phyloP scores from a whole-genome alignment of 2,797 vertebrate genomes.

The Emys orbicularis region DNA sequence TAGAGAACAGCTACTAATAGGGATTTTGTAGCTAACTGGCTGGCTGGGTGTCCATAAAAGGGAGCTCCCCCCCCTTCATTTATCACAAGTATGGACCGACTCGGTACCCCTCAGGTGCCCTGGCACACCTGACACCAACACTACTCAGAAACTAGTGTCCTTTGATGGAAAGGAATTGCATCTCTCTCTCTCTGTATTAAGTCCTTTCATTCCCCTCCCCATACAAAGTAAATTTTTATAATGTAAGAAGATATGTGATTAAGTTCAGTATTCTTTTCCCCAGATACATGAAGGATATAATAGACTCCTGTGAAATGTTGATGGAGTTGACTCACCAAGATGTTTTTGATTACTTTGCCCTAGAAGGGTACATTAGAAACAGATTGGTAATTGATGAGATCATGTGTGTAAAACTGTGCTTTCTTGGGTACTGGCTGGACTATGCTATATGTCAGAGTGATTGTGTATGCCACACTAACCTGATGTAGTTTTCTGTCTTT shows the following conservation, averaged over 20 bases:
- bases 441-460: constrained; percentile 42
- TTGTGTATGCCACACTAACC: neutral
- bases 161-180: neutral
- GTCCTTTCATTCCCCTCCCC: no score
- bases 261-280: neutral
- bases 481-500: neutral
- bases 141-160: neutral
- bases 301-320: neutral
- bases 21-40: no score
- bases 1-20: no score
- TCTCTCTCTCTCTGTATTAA: neutral
- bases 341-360: constrained; percentile 7
- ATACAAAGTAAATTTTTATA: neutral
- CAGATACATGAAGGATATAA: neutral
- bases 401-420: constrained; percentile 4
- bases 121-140: neutral
- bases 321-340: neutral
- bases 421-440: neutral
- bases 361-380: neutral
- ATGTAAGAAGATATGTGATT: neutral
- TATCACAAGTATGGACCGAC: neutral
- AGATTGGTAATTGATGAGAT: constrained; percentile 34
- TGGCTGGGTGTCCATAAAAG: no score
- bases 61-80: no score
- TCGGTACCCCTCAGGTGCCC: neutral